Conservation (phyloP, 2,113 vertebrate species). For the Cairina moschata region DNA sequence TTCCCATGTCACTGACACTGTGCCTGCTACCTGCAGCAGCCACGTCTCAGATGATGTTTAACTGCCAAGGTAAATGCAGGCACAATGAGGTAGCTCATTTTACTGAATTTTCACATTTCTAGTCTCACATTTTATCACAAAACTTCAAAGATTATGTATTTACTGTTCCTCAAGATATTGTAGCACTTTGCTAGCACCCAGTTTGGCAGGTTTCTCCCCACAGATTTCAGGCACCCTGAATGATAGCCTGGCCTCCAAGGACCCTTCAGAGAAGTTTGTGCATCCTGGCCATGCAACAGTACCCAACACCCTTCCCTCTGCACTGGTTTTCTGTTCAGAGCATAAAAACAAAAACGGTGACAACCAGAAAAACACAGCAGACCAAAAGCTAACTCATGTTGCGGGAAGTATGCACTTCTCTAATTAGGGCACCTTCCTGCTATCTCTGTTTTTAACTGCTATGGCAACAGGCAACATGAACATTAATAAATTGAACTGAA, state of each 20-base stretch:
- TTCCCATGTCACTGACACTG: not conserved
- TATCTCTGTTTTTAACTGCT: not conserved
- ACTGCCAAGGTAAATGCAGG: not conserved
- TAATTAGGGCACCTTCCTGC: not conserved
- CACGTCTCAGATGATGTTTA: not conserved
- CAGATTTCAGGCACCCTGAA: not conserved
- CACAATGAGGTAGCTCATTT: not conserved
- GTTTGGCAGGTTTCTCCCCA: not conserved
- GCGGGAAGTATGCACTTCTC: not conserved
- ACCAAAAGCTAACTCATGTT: not conserved
- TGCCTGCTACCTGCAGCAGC: not conserved
- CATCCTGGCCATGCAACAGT: rapidly evolving
- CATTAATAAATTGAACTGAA: not conserved
- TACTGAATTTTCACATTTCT: not conserved
- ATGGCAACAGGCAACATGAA: not conserved
- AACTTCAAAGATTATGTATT: not conserved
- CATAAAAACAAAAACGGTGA: not conserved
- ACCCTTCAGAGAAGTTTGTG: rapidly evolving
- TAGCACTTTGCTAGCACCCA: not conserved
- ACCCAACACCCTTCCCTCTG: rapidly evolving
- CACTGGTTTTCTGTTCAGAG: not conserved
- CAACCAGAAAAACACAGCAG: not conserved
- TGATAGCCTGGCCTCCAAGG: not conserved
- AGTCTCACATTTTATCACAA: not conserved
- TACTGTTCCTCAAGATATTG: not conserved